Conservation (phyloP, 2,113 vertebrate species). For the Haplochromis vanheusdeni region DNA sequence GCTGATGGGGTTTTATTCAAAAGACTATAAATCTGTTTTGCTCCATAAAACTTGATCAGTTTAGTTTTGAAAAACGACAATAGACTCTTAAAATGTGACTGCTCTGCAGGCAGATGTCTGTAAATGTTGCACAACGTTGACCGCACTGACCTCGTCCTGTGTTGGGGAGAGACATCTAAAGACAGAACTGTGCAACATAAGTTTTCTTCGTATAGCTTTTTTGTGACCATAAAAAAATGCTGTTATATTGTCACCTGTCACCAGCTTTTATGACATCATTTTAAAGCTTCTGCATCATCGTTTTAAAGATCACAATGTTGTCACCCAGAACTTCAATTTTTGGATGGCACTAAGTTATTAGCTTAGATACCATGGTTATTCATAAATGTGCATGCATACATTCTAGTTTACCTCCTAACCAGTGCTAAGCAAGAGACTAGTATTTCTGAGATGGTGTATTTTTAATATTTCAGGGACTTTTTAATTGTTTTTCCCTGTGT, state of each 20-base stretch:
- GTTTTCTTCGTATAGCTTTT: background rate
- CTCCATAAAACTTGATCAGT: background rate
- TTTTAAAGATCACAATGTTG: background rate
- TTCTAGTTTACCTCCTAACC: background rate
- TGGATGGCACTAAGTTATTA: background rate
- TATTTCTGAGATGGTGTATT: background rate
- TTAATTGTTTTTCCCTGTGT: background rate
- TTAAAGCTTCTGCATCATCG: background rate
- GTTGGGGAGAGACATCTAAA: background rate
- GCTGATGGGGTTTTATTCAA: background rate
- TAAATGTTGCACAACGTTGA: background rate
- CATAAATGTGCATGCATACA: background rate
- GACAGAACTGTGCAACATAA: background rate
- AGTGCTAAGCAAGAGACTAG: background rate
- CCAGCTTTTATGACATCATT: background rate
- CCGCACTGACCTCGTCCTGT: background rate
- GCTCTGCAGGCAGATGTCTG: background rate
- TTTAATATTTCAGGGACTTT: background rate
- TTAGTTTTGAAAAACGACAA: background rate
- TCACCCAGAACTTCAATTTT: background rate
- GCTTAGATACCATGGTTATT: background rate
- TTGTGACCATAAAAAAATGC: background rate
- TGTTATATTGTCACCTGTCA: background rate
- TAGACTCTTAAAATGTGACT: background rate
- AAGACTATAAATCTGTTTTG: constrained; percentile 5